These are phyloP conservation scores for Machaerirhynchus nigripectus DNA, from an alignment of 2,113 vertebrate species.

Conservation along the genomic window DNA sequence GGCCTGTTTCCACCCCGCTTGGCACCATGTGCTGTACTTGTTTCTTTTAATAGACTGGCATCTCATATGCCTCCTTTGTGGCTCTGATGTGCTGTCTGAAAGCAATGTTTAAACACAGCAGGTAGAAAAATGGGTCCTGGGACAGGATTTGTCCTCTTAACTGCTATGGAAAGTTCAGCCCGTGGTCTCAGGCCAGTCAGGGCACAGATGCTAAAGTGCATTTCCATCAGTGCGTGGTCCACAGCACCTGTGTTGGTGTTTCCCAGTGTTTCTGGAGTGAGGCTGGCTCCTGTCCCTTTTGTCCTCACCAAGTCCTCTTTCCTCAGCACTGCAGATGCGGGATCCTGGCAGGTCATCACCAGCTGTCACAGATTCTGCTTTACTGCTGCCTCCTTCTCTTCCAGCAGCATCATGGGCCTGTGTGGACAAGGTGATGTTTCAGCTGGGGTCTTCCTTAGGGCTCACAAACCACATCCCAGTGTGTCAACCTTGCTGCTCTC, in stretches of 20 bases:
- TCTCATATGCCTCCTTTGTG: neutral
- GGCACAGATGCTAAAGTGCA: neutral
- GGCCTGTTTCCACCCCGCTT: neutral
- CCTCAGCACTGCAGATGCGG: accelerated
- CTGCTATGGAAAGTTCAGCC: neutral
- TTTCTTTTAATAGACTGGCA: conserved; percentile 30
- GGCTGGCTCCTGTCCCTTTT: neutral
- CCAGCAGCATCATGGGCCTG: neutral
- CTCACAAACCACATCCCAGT: neutral
- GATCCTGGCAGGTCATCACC: neutral
- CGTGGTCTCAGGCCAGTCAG: accelerated
- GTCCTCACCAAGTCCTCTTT: neutral
- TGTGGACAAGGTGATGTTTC: neutral
- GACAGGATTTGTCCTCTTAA: neutral
- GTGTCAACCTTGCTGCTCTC: neutral
- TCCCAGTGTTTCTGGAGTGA: neutral
- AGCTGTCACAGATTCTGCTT: neutral
- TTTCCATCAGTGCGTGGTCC: neutral
- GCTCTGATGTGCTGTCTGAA: neutral
- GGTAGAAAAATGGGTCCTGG: neutral
- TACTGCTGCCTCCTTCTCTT: neutral
- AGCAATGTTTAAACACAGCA: neutral
- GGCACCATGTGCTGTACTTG: neutral
- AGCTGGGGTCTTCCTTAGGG: neutral
- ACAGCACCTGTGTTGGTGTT: neutral